Evolutionary conservation across 1,140 invertebrate species (phyloP).

Genomic region (Zaprionus tsacasi): DNA sequence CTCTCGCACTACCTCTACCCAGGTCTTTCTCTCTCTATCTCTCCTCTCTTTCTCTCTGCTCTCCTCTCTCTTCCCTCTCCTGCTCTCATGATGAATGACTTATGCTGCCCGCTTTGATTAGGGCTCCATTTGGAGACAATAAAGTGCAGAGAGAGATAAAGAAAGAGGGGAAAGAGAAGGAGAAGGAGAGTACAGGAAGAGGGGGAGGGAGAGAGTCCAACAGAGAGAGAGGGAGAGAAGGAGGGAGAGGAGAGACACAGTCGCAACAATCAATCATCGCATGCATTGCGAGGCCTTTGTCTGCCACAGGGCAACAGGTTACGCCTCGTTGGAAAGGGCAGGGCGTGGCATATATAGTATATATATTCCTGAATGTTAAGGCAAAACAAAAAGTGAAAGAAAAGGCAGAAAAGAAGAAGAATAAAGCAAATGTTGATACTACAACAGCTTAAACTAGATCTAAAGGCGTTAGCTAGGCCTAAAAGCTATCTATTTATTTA

Average conservation of each 20-base stretch:
- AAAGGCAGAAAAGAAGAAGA: neutral
- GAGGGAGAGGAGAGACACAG: neutral
- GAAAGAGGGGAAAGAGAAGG: neutral
- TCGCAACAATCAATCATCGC: constrained; percentile 55
- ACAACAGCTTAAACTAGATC: neutral
- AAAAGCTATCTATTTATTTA: no score
- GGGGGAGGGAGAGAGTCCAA: neutral
- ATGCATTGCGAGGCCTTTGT: constrained; percentile 23
- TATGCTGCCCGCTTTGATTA: constrained; percentile 40
- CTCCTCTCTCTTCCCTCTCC: neutral
- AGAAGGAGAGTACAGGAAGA: neutral
- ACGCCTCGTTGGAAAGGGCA: neutral
- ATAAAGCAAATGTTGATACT: no score
- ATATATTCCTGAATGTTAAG: neutral
- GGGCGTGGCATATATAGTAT: neutral
- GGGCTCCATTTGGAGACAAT: constrained; percentile 31
- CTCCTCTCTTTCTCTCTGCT: neutral
- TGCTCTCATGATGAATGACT: constrained; percentile 48
- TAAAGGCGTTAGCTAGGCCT: no score
- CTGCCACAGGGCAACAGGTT: constrained; percentile 60
- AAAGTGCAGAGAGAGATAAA: neutral
- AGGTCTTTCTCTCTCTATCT: neutral
- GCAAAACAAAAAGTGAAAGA: neutral
- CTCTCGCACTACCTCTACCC: neutral
- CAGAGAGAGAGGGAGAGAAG: neutral